phyloP scores from a whole-genome alignment of 2,113 vertebrate species.

The Clarias macrocephalus region DNA sequence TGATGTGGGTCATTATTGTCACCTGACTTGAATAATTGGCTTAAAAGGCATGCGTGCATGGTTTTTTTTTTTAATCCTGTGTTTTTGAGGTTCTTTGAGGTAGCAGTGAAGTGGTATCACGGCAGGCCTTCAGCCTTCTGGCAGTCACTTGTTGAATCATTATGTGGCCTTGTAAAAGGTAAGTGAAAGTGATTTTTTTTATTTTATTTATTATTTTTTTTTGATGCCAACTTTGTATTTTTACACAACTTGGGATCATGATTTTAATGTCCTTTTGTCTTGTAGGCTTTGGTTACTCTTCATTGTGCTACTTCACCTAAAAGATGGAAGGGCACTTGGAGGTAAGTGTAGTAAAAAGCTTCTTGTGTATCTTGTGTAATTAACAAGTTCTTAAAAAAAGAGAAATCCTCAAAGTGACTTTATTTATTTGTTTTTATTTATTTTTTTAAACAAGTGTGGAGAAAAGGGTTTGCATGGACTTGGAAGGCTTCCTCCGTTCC shows the following conservation, averaged over 20 bases:
- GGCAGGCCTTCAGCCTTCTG: not conserved
- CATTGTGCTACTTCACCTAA: not conserved
- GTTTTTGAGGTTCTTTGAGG: not conserved
- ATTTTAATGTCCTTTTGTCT: not conserved
- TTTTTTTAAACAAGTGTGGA: not conserved
- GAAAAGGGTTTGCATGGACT: not conserved
- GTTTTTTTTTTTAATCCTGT: not conserved
- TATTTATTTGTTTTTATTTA: no score
- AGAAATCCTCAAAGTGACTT: not conserved
- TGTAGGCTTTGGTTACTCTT: conserved; percentile 9
- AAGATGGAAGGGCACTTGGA: not conserved
- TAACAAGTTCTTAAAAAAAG: not conserved
- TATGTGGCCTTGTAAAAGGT: not conserved
- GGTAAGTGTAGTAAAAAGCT: not conserved
- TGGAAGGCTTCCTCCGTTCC: not conserved
- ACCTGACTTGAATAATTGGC: not conserved
- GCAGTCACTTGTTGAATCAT: not conserved
- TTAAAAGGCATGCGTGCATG: not conserved
- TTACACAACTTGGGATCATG: not conserved
- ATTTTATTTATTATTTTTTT: not conserved
- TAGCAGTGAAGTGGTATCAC: not conserved
- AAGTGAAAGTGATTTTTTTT: not conserved
- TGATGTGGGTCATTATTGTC: not conserved
- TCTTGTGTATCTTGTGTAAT: not conserved
- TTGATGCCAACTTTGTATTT: not conserved